Evolutionary conservation across 2,888 invertebrate species (phyloP).

Genomic region (Cybosia mesomella): DNA sequence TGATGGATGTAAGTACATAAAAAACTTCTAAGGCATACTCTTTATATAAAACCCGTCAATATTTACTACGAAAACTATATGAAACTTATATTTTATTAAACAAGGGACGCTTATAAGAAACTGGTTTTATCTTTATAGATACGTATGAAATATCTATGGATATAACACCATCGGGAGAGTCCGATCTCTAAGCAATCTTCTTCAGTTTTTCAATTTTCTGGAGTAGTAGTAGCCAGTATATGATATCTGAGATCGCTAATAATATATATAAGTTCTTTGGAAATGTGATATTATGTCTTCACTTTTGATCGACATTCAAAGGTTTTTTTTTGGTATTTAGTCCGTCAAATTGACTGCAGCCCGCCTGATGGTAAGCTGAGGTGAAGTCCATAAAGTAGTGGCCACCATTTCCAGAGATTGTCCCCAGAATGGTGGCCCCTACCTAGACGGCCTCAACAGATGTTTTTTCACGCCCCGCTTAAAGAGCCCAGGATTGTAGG

Average conservation of each 20-base stretch:
- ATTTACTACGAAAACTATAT: conserved; percentile 8
- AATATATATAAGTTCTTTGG: not conserved
- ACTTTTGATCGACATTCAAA: too few species aligned
- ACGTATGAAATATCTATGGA: conserved; percentile 19
- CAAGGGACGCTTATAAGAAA: conserved; percentile 14
- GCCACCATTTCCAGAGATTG: too few species aligned
- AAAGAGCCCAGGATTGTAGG: too few species aligned
- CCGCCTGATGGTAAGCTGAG: too few species aligned
- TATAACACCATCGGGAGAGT: conserved; percentile 11
- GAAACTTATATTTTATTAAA: conserved; percentile 11
- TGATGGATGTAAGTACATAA: not conserved
- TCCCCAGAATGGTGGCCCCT: too few species aligned
- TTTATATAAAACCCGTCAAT: not conserved
- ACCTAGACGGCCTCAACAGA: too few species aligned
- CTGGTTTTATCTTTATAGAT: conserved; percentile 14
- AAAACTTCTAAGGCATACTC: not conserved
- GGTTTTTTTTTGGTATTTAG: too few species aligned
- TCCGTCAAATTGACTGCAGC: too few species aligned
- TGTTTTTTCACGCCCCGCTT: too few species aligned
- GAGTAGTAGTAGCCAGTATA: conserved; percentile 13
- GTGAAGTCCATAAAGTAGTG: too few species aligned
- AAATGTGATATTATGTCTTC: not conserved
- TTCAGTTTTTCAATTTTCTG: conserved; percentile 9
- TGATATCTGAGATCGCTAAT: not conserved
- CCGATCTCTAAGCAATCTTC: conserved; percentile 17